phyloP scores from a whole-genome alignment of 2,888 invertebrate genomes.

The Latrodectus hesperus region DNA sequence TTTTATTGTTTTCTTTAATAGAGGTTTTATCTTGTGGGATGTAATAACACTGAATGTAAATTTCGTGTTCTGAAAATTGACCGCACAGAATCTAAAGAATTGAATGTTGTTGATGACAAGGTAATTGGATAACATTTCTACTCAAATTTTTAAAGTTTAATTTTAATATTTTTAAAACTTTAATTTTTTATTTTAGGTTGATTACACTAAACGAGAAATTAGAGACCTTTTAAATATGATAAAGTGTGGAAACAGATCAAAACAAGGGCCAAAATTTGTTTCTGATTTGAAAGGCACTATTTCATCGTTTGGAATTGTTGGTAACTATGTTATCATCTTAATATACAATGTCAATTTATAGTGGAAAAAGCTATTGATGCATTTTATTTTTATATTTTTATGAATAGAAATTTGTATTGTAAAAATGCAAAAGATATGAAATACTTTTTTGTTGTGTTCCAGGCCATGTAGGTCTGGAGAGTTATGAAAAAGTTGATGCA shows the following conservation, averaged over 20 bases:
- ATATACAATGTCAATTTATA: neutral
- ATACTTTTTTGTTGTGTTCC: too few species aligned
- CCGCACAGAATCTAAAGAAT: slow-evolving; percentile 86
- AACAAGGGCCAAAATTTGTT: slow-evolving; percentile 77
- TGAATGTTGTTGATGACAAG: slow-evolving; percentile 88
- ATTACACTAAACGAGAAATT: slow-evolving; percentile 91
- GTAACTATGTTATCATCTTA: slow-evolving; percentile 76
- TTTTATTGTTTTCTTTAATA: slow-evolving; percentile 75
- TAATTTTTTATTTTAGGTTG: slow-evolving; percentile 79
- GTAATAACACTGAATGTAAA: slow-evolving; percentile 91
- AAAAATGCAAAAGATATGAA: too few species aligned
- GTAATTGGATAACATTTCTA: slow-evolving; percentile 70
- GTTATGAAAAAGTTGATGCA: too few species aligned
- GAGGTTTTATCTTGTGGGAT: slow-evolving; percentile 96
- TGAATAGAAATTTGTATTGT: too few species aligned
- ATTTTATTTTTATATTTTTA: too few species aligned
- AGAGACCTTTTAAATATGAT: slow-evolving; percentile 87
- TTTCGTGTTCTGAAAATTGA: slow-evolving; percentile 96
- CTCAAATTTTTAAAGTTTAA: neutral
- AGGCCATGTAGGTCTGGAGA: too few species aligned
- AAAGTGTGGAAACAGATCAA: slow-evolving; percentile 81
- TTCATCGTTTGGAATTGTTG: slow-evolving; percentile 96
- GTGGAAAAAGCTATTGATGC: too few species aligned
- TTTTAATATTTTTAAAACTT: too few species aligned
- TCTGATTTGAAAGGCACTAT: slow-evolving; percentile 84